A percentile compares a stretch with the other conserved stretches of the same genome.
phyloP scores from a whole-genome alignment of 2,113 vertebrate species.

The Megaptera novaeangliae region DNA sequence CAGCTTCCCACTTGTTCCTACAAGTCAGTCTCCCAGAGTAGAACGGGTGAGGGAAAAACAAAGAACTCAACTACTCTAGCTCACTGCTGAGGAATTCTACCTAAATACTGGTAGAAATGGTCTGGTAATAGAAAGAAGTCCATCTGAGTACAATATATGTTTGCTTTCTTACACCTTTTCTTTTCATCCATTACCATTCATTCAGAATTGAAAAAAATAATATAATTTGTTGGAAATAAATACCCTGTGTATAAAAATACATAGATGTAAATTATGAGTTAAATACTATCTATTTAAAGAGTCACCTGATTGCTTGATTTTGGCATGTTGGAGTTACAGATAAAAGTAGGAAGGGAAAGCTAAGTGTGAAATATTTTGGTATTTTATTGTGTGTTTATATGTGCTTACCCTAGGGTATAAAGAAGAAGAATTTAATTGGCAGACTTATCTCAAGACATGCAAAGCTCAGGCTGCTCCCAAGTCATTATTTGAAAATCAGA shows the following conservation, averaged over 20 bases:
- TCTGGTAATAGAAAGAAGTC: background rate
- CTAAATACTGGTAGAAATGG: background rate
- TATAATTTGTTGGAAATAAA: background rate
- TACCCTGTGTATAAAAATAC: background rate
- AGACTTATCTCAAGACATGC: constrained; percentile 86
- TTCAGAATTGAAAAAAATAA: background rate
- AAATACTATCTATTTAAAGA: background rate
- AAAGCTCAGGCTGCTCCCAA: constrained; percentile 90
- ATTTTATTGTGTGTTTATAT: background rate
- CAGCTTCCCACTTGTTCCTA: background rate
- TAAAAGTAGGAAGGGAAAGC: background rate
- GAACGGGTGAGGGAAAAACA: background rate
- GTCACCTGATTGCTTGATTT: background rate
- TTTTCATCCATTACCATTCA: background rate
- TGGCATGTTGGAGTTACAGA: background rate
- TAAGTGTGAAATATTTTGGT: background rate
- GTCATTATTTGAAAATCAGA: constrained; percentile 90
- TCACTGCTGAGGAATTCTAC: background rate
- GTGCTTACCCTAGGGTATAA: constrained; percentile 82
- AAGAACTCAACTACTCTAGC: background rate
- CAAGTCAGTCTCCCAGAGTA: constrained; percentile 8
- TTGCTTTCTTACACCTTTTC: background rate
- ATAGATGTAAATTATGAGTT: background rate
- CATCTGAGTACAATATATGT: background rate
- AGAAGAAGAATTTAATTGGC: constrained; percentile 90